Conservation (phyloP, 2,888 invertebrate species). For the Oasisia sp. region DNA sequence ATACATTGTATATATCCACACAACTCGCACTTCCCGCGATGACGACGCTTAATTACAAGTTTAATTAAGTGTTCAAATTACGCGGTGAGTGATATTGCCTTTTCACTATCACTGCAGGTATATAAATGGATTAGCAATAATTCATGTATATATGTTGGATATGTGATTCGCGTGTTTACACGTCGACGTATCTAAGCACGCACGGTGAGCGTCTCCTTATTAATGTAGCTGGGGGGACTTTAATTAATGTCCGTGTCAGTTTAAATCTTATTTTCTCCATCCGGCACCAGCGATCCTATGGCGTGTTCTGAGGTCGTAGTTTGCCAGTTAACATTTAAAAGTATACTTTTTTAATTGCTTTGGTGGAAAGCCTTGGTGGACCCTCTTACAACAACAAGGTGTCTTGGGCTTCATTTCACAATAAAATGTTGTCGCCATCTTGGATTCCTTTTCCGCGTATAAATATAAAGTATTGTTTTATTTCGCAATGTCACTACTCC, state of each 20-base stretch:
- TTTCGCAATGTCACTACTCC: no score
- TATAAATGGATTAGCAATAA: not conserved
- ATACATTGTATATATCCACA: not conserved
- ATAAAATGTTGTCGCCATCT: not conserved
- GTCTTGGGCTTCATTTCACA: no score
- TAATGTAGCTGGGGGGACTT: not conserved
- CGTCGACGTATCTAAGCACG: not conserved
- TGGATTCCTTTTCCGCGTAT: not conserved
- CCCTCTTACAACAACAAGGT: no score
- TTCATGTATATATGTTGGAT: not conserved
- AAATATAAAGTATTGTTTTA: no score
- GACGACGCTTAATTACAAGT: not conserved
- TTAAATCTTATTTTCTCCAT: not conserved
- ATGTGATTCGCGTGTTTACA: not conserved
- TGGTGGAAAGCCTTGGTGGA: no score
- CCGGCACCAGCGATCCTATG: not conserved
- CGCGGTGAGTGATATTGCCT: not conserved
- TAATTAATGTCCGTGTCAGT: not conserved
- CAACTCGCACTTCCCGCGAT: not conserved
- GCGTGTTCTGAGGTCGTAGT: not conserved
- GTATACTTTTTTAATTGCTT: no score
- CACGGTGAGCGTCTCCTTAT: not conserved
- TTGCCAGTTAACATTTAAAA: not conserved
- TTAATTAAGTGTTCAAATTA: not conserved
- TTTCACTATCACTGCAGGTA: not conserved